A percentile compares a stretch with the other conserved stretches of the same genome.
phyloP scores from a whole-genome alignment of 30 jellyfish, hydroid and myxozoan genomes.

The Aurelia coerulea region DNA sequence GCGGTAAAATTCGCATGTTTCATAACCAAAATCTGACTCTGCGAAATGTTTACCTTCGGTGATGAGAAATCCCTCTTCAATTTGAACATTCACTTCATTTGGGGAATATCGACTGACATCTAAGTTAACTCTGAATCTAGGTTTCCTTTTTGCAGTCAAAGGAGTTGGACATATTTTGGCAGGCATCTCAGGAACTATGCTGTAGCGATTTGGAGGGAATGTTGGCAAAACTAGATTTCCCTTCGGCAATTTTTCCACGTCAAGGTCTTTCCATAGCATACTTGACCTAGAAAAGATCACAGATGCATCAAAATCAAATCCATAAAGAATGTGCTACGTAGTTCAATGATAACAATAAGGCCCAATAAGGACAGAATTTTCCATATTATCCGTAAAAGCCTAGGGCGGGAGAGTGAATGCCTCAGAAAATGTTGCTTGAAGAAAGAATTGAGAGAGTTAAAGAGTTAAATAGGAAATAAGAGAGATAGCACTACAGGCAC shows the following conservation, averaged over 20 bases:
- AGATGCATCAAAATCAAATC: neutral
- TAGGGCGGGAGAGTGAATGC: no score
- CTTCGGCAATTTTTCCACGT: conserved; percentile 47
- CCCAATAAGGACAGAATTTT: no score
- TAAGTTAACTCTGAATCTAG: conserved; percentile 72
- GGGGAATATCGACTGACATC: conserved; percentile 92
- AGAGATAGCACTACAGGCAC: no score
- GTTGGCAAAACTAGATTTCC: conserved; percentile 61
- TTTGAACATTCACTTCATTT: conserved; percentile 69
- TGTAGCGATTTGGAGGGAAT: conserved; percentile 69
- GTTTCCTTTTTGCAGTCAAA: conserved; percentile 38
- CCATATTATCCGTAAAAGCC: no score
- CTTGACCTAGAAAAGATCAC: conserved; percentile 51
- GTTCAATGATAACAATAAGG: no score
- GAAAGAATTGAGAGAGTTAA: no score
- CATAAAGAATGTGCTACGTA: no score
- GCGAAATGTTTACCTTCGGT: conserved; percentile 88
- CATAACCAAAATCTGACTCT: conserved; percentile 87
- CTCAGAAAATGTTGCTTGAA: no score
- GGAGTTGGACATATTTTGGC: conserved; percentile 56
- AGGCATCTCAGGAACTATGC: conserved; percentile 50
- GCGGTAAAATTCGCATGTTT: conserved; percentile 87
- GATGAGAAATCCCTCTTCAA: conserved; percentile 67
- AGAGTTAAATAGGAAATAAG: no score
- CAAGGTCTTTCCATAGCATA: conserved; percentile 69